A percentile compares a stretch with the other conserved stretches of the same genome.
phyloP scores from a whole-genome alignment of 1,140 invertebrate species.

The Euwallacea fornicatus region DNA sequence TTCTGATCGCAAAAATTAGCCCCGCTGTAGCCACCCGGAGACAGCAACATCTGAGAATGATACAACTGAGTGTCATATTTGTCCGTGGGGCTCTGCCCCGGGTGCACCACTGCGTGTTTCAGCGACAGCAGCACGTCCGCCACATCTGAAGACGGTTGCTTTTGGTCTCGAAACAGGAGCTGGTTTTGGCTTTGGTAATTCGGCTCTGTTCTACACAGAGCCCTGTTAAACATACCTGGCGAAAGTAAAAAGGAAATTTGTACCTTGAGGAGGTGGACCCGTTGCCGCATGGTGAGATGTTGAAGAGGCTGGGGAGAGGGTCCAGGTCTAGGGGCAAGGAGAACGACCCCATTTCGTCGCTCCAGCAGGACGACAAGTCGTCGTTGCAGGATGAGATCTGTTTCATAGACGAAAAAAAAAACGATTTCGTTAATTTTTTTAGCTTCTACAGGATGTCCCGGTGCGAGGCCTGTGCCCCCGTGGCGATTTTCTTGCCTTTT shows the following conservation, averaged over 20 bases:
- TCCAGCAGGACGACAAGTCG: conserved; percentile 58
- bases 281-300: conserved; percentile 69
- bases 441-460: background rate
- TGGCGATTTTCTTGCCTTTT: no score
- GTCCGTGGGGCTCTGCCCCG: conserved; percentile 55
- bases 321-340: conserved; percentile 75
- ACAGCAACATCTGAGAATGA: conserved; percentile 48
- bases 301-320: conserved; percentile 71
- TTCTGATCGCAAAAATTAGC: conserved; percentile 45
- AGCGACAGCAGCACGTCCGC: conserved; percentile 83
- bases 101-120: conserved; percentile 85
- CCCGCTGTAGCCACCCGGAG: conserved; percentile 44
- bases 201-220: conserved; percentile 46
- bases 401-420: background rate
- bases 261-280: conserved; percentile 22
- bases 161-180: conserved; percentile 43
- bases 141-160: conserved; percentile 59
- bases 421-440: background rate
- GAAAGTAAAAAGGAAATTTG: background rate
- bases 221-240: conserved; percentile 11
- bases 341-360: conserved; percentile 80
- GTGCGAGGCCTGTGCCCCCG: background rate
- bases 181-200: conserved; percentile 42
- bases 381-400: conserved; percentile 33
- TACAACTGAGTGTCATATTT: conserved; percentile 47